Percentiles rank a stretch among this genome's conserved stretches.
phyloP scores from a whole-genome alignment of 2,113 vertebrate genomes.

The Campylomormyrus tamandua region DNA sequence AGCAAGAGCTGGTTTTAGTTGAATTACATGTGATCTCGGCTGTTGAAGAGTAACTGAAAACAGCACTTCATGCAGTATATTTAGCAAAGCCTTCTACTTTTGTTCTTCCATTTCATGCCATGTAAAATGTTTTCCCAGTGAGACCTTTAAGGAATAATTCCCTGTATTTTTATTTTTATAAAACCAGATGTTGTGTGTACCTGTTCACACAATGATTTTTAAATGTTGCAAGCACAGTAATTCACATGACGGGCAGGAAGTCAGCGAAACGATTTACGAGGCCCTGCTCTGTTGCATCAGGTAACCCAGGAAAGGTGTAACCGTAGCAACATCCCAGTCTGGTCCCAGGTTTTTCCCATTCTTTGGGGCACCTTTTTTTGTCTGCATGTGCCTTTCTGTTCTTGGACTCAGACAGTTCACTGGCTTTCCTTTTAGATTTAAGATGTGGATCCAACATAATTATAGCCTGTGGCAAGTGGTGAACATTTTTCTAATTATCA shows the following conservation, averaged over 20 bases:
- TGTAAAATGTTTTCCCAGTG: conserved; percentile 23
- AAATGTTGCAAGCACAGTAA: neutral
- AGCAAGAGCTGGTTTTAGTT: conserved; percentile 36
- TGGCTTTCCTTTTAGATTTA: neutral
- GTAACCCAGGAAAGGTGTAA: neutral
- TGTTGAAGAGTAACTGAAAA: conserved; percentile 46
- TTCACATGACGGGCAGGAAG: neutral
- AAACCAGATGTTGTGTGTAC: conserved; percentile 5
- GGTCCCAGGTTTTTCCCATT: neutral
- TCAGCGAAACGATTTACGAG: neutral
- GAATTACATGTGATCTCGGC: conserved; percentile 18
- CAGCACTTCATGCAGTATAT: conserved; percentile 37
- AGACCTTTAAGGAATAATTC: neutral
- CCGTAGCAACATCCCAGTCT: neutral
- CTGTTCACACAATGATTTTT: neutral
- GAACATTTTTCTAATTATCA: conserved; percentile 8
- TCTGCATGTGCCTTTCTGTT: neutral
- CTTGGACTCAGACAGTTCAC: neutral
- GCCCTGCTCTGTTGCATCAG: neutral
- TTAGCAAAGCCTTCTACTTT: conserved; percentile 29
- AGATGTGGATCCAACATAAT: conserved; percentile 11
- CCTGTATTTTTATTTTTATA: conserved; percentile 28
- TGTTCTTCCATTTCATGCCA: conserved; percentile 18
- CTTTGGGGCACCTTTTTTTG: neutral
- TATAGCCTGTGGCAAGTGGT: neutral